phyloP scores from a whole-genome alignment of 2,888 invertebrate genomes.

The Alloscopus bannaensis region DNA sequence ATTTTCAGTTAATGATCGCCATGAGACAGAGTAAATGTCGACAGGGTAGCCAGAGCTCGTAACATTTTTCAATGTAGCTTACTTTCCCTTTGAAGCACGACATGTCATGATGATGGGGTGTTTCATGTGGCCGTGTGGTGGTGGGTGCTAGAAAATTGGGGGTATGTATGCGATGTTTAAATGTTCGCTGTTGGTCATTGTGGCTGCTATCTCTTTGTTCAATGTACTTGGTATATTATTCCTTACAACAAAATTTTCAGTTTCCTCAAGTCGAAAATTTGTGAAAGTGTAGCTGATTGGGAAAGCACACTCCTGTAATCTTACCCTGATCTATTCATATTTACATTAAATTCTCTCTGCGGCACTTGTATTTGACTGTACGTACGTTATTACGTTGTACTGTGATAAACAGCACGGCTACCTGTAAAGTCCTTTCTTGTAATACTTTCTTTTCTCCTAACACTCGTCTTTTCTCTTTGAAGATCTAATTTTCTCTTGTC shows the following conservation, averaged over 20 bases:
- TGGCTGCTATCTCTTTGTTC: slow-evolving; percentile 45
- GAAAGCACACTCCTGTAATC: slow-evolving; percentile 7
- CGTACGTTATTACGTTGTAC: slow-evolving; percentile 3
- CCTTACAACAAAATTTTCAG: no score
- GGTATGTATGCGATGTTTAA: slow-evolving; percentile 41
- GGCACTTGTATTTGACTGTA: slow-evolving; percentile 5
- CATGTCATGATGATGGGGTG: slow-evolving; percentile 20
- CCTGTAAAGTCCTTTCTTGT: slow-evolving; percentile 19
- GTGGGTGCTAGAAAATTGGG: slow-evolving; percentile 35
- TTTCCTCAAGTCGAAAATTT: slow-evolving; percentile 14
- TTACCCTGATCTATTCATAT: no score
- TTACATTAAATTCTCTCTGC: no score
- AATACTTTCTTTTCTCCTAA: neutral
- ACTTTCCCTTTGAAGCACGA: slow-evolving; percentile 29
- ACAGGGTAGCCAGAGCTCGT: no score
- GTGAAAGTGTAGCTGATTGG: slow-evolving; percentile 14
- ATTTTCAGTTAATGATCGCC: slow-evolving; percentile 5
- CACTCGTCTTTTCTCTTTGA: neutral
- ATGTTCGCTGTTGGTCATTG: slow-evolving; percentile 53
- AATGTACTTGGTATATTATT: slow-evolving; percentile 15
- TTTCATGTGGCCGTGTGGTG: slow-evolving; percentile 21
- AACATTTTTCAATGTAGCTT: slow-evolving; percentile 1
- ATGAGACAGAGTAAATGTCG: no score
- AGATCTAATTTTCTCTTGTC: slow-evolving; percentile 11
- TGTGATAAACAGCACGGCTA: slow-evolving; percentile 14